Conservation (phyloP, 2,888 invertebrate species). For the Galeruca laticollis region DNA sequence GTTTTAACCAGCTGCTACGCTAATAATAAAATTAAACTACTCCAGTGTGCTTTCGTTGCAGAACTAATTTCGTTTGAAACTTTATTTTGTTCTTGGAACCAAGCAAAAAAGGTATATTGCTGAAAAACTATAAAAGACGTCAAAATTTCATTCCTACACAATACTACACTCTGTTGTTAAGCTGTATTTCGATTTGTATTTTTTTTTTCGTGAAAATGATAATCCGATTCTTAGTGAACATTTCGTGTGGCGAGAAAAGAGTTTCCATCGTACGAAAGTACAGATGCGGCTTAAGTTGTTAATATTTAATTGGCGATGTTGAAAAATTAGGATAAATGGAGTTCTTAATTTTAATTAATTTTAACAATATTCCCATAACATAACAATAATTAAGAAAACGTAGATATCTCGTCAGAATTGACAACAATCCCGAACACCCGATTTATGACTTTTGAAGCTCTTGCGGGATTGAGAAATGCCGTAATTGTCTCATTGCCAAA, state of each 20-base stretch:
- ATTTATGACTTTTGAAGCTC: no score
- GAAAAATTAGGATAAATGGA: no score
- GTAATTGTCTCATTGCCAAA: no score
- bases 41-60: neutral
- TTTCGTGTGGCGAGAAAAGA: constrained; percentile 27
- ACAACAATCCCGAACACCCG: no score
- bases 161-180: constrained; percentile 27
- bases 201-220: constrained; percentile 25
- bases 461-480: no score
- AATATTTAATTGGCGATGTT: neutral
- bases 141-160: constrained; percentile 25
- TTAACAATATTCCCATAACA: no score
- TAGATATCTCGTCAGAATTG: no score
- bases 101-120: neutral
- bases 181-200: constrained; percentile 24
- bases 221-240: constrained; percentile 32
- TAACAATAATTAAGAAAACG: no score
- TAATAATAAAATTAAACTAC: constrained; percentile 16
- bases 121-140: constrained; percentile 16
- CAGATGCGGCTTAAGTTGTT: neutral
- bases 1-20: constrained; percentile 1
- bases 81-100: constrained; percentile 2
- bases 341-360: no score
- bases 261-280: constrained; percentile 5
- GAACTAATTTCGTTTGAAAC: constrained; percentile 8